Evolutionary conservation across 1,140 invertebrate genomes (phyloP), one percentile per base, ranked within the genome.

Genomic region (Macrostomum lignano): DNA sequence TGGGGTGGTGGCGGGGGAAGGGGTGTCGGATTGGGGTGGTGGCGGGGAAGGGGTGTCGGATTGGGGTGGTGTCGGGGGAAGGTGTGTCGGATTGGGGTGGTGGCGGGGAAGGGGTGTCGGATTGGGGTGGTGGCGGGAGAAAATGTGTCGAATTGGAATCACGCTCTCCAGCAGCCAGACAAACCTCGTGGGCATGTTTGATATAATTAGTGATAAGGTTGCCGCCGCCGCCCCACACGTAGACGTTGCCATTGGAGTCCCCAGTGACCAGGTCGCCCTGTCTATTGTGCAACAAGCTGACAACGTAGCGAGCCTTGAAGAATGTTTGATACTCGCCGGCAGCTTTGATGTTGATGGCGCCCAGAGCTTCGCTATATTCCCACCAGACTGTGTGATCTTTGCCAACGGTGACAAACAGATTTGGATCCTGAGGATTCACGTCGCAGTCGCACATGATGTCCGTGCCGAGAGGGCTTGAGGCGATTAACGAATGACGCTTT

Each of bases 351-450:
- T 72, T 73, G 17, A 81, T 57, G 43, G 72, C 70, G 21, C 70
- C 70, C 33, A 28, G 15, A 28, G 67, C 68, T 48, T 81, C 74
- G 33, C 77, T 58, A 1, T 15, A 28, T 28, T 70, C 72, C 78
- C 78, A 86, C 60, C 84, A 86, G 1, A 67, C 69, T 39, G 84
- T 69, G 52, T 84, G 75, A 36, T 70, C 70, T 55, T 81, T 81
- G 0, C 81, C 79, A 45, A 74, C 74, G 2, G 77, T 77, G 19
- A 84, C 72, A 38, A 86, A 71, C 33, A 69, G 64, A 51, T 74
- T 74, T 37, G 71, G 65, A 48, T 84, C 74, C n/a, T n/a, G n/a
- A n/a, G n/a, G n/a, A n/a, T n/a, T n/a, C n/a, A n/a, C n/a, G n/a
- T n/a, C n/a, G n/a, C n/a, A n/a, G n/a, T n/a, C n/a, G n/a, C n/a